phyloP scores from a whole-genome alignment of 2,888 invertebrate genomes.

The Megamerina dolium region DNA sequence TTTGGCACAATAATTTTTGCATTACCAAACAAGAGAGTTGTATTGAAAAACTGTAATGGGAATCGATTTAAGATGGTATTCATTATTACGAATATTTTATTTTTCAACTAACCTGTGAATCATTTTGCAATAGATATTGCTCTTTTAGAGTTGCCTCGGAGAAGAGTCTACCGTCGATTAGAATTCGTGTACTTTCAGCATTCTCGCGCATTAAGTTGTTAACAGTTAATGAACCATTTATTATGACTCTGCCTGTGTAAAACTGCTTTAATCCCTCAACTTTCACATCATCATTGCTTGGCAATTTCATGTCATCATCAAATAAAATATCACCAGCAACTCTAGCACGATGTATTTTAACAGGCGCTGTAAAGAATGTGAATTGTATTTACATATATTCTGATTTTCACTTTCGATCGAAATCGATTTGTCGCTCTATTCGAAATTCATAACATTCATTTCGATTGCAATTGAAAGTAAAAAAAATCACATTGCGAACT shows the following conservation, averaged over 20 bases:
- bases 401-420: too few species aligned
- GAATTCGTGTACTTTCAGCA: slow-evolving; percentile 14
- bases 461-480: too few species aligned
- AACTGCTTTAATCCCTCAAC: slow-evolving; percentile 30
- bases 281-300: slow-evolving; percentile 5
- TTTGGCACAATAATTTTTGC: slow-evolving; percentile 27
- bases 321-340: slow-evolving; percentile 31
- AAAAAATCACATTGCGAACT: slow-evolving; percentile 16
- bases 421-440: too few species aligned
- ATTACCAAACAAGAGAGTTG: slow-evolving; percentile 26
- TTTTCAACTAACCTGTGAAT: slow-evolving; percentile 41
- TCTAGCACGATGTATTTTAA: slow-evolving; percentile 32
- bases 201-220: slow-evolving; percentile 27
- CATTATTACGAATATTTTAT: too few species aligned
- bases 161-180: slow-evolving; percentile 18
- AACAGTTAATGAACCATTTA: slow-evolving; percentile 37
- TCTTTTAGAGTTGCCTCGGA: slow-evolving; percentile 22
- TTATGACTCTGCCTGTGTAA: slow-evolving; percentile 34
- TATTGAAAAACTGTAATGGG: slow-evolving; percentile 23
- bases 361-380: slow-evolving; percentile 31
- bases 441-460: too few species aligned
- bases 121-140: slow-evolving; percentile 27
- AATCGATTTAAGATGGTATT: too few species aligned
- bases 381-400: not conserved
- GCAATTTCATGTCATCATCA: slow-evolving; percentile 20